Conservation (phyloP, 2,888 invertebrate genomes). For the Ophion ellenae region DNA sequence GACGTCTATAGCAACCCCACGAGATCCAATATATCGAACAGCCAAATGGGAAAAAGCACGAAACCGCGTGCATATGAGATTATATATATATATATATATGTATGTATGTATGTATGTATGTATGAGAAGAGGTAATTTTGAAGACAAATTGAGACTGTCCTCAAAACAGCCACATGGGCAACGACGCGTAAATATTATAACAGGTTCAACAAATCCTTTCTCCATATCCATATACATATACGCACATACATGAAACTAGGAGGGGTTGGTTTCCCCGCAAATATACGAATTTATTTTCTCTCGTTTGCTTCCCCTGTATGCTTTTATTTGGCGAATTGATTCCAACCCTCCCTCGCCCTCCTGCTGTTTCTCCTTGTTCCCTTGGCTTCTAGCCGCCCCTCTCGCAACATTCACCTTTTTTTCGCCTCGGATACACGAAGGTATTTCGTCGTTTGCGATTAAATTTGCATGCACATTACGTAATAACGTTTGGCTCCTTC, state of each 20-base stretch:
- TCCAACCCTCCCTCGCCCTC: constrained; percentile 6
- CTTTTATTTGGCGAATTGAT: constrained; percentile 54
- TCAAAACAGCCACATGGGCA: too few species aligned
- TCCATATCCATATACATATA: background rate
- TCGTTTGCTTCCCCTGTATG: constrained; percentile 22
- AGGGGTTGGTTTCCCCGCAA: constrained; percentile 18
- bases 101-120: too few species aligned
- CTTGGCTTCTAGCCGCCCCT: too few species aligned
- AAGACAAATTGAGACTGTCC: too few species aligned
- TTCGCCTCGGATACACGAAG: background rate
- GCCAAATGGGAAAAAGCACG: constrained; percentile 51
- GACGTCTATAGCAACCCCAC: constrained; percentile 21
- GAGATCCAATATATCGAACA: constrained; percentile 56
- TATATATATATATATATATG: background rate
- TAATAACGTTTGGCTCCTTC: constrained; percentile 8
- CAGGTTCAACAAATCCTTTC: too few species aligned
- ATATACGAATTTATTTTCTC: constrained; percentile 49
- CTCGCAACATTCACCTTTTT: background rate
- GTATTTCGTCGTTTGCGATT: background rate
- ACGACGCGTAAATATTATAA: too few species aligned
- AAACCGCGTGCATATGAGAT: constrained; percentile 22
- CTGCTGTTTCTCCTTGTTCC: background rate
- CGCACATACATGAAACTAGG: background rate
- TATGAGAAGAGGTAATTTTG: too few species aligned
- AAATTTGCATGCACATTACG: constrained; percentile 32